These are phyloP conservation scores for Stichopus chloronotus DNA, from an alignment of 35 echinoderm and acorn worm species.

Conservation along the genomic window DNA sequence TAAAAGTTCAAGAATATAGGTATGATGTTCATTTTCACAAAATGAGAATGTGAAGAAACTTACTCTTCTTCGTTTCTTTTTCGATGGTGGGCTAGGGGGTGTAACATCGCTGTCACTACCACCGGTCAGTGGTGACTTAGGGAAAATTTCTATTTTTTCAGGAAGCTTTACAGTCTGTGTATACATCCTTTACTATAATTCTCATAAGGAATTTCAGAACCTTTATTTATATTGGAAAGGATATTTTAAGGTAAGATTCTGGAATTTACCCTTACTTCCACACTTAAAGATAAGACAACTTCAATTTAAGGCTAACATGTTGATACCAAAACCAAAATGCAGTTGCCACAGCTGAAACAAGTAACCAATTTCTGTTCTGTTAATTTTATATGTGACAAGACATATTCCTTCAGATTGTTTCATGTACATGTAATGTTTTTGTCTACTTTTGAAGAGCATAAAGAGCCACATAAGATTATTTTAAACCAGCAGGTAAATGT, in stretches of 20 bases:
- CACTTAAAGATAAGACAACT: background rate
- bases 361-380: background rate
- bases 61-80: constrained; percentile 2
- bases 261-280: background rate
- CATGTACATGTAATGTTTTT: background rate
- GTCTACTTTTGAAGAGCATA: background rate
- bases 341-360: background rate
- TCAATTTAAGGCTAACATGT: background rate
- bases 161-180: background rate
- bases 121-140: background rate
- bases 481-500: background rate
- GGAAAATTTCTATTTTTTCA: background rate
- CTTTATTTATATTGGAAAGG: background rate
- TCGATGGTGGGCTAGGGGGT: background rate
- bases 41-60: background rate
- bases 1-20: no score
- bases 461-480: background rate
- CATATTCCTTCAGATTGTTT: background rate
- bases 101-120: background rate
- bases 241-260: constrained; percentile 5
- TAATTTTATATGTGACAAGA: background rate
- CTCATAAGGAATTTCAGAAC: background rate
- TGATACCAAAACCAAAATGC: background rate
- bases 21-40: no score
- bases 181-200: background rate